Conservation (phyloP, 1,140 invertebrate genomes). For the Zaprionus camerounensis region DNA sequence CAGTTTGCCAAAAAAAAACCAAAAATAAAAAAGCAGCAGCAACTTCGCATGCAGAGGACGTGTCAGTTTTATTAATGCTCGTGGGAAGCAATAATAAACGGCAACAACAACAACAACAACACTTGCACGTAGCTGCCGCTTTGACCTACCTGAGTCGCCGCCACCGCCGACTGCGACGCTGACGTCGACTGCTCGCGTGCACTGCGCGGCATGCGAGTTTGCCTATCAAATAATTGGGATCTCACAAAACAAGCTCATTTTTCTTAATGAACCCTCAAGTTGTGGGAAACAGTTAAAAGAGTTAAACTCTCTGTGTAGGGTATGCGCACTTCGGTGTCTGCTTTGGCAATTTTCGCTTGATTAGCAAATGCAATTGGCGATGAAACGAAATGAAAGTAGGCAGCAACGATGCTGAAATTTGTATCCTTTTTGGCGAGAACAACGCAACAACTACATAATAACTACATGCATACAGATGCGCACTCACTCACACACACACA, state of each 20-base stretch:
- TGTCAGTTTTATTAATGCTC: conserved; percentile 76
- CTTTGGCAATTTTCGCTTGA: not conserved
- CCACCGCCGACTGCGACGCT: not conserved
- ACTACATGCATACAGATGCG: conserved; percentile 11
- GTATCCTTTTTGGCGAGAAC: conserved; percentile 40
- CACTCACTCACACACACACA: conserved; percentile 2
- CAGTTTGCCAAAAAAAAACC: conserved; percentile 34
- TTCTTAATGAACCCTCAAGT: conserved; percentile 6
- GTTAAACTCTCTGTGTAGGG: not conserved
- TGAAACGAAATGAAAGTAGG: conserved; percentile 29
- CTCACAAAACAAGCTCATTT: conserved; percentile 2
- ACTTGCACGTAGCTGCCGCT: conserved; percentile 41
- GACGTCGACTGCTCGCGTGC: not conserved
- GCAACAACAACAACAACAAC: conserved; percentile 18
- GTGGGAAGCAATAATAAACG: conserved; percentile 63
- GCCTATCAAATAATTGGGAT: conserved; percentile 10
- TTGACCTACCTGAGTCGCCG: conserved; percentile 44
- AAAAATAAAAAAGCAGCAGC: conserved; percentile 25
- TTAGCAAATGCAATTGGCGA: conserved; percentile 31
- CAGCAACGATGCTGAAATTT: conserved; percentile 30
- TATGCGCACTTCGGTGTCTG: conserved; percentile 9
- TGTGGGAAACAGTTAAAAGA: not conserved
- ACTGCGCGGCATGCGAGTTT: not conserved
- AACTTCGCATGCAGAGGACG: conserved; percentile 62
- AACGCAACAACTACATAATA: conserved; percentile 21